These are phyloP conservation scores for Excalfactoria chinensis DNA, from an alignment of 2,113 vertebrate species.

Conservation along the genomic window DNA sequence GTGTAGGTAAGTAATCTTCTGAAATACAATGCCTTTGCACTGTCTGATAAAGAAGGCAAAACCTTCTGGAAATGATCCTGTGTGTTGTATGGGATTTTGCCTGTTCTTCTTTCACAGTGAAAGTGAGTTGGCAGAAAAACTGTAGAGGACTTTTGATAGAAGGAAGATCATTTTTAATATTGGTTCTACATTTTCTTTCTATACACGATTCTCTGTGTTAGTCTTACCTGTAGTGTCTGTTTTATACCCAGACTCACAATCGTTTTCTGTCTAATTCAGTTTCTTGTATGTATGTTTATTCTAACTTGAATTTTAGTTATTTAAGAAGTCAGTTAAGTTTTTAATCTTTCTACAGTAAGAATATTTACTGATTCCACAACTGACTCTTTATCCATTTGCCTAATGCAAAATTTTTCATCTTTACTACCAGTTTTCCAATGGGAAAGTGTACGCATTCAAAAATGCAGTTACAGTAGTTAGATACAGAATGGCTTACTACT, in stretches of 20 bases:
- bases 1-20: slow-evolving; percentile 88
- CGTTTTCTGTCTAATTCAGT: not conserved
- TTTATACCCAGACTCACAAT: not conserved
- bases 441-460: fast-evolving
- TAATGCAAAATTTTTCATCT: not conserved
- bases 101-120: not conserved
- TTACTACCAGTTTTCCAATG: not conserved
- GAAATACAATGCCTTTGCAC: not conserved
- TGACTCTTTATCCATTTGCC: not conserved
- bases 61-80: not conserved
- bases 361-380: not conserved
- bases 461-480: not conserved
- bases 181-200: not conserved
- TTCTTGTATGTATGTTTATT: not conserved
- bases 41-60: not conserved
- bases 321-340: not conserved
- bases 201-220: not conserved
- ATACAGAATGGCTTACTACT: not conserved
- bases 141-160: not conserved
- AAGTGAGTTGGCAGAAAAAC: not conserved
- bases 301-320: not conserved
- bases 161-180: not conserved
- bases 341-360: not conserved
- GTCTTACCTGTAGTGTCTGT: not conserved
- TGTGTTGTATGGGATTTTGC: not conserved